Evolutionary conservation across 1,140 invertebrate genomes (phyloP).

Genomic region (Orchesella cincta): DNA sequence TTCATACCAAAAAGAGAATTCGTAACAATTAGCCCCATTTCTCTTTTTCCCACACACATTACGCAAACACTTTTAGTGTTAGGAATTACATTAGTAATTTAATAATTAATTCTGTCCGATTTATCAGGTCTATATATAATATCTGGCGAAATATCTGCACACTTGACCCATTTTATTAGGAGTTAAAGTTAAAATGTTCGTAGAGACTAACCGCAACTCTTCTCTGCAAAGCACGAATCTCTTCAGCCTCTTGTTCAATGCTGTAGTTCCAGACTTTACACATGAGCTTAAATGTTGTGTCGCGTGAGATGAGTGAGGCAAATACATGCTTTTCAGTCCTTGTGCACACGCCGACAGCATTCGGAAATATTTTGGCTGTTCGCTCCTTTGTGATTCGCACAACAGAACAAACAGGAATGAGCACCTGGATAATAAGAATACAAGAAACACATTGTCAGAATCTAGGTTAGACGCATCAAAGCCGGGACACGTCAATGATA

Average conservation of each 20-base stretch:
- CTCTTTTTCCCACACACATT: too few relatives aligned
- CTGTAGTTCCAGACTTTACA: slow-evolving; percentile 69
- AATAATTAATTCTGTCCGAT: too few relatives aligned
- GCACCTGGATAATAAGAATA: slow-evolving; percentile 61
- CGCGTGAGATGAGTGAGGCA: slow-evolving; percentile 81
- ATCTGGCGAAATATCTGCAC: too few relatives aligned
- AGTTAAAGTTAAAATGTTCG: too few relatives aligned
- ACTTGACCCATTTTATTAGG: too few relatives aligned
- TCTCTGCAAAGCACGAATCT: slow-evolving; percentile 21
- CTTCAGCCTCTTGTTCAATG: slow-evolving; percentile 38
- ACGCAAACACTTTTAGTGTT: too few relatives aligned
- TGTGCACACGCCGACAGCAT: slow-evolving; percentile 85
- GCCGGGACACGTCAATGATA: too few relatives aligned
- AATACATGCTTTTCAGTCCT: slow-evolving; percentile 83
- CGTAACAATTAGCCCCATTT: too few relatives aligned
- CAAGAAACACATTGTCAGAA: background rate
- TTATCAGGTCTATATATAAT: too few relatives aligned
- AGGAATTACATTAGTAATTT: too few relatives aligned
- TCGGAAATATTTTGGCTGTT: slow-evolving; percentile 68
- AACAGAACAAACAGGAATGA: slow-evolving; percentile 79
- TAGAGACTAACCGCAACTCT: slow-evolving; percentile 4
- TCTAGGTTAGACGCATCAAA: too few relatives aligned
- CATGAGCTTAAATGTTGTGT: slow-evolving; percentile 83
- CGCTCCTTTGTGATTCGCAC: slow-evolving; percentile 68
- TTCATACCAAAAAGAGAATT: too few relatives aligned